These are phyloP conservation scores for Alviniconcha marisindica DNA, from an alignment of 1,140 invertebrate genomes.

Conservation along the genomic window DNA sequence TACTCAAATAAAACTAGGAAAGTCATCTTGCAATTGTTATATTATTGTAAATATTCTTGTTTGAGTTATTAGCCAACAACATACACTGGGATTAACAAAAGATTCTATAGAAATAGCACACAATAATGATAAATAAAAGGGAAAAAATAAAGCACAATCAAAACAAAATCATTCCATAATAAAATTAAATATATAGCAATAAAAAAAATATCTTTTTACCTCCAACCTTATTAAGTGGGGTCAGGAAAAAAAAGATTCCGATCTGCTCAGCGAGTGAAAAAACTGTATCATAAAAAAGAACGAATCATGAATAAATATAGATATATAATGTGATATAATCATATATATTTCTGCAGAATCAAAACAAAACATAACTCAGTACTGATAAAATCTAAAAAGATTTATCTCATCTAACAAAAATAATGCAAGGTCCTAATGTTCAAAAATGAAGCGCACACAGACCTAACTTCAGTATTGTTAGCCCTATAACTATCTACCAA, in stretches of 20 bases:
- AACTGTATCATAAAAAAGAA: conserved; percentile 1
- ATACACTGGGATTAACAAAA: not conserved
- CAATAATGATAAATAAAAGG: not conserved
- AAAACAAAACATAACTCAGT: too few relatives aligned
- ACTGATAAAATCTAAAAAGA: too few relatives aligned
- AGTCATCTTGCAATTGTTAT: too few relatives aligned
- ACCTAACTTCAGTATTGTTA: too few relatives aligned
- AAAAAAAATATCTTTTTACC: conserved; percentile 9
- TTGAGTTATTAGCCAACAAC: not conserved
- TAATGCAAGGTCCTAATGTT: too few relatives aligned
- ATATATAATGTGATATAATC: too few relatives aligned
- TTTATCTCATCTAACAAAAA: too few relatives aligned
- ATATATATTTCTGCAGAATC: too few relatives aligned
- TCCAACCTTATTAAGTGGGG: conserved; percentile 1
- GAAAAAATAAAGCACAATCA: not conserved
- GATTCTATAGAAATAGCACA: not conserved
- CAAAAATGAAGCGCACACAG: too few relatives aligned
- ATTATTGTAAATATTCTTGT: too few relatives aligned
- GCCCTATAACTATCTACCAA: too few relatives aligned
- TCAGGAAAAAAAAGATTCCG: conserved; percentile 4
- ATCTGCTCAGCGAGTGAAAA: conserved; percentile 9
- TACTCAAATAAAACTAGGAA: too few relatives aligned
- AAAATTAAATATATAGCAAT: not conserved
- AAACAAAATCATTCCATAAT: not conserved
- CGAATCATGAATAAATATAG: not conserved